A percentile compares a stretch with the other conserved stretches of the same genome.
phyloP scores from a whole-genome alignment of 2,888 invertebrate species.

The Synergus gifuensis region DNA sequence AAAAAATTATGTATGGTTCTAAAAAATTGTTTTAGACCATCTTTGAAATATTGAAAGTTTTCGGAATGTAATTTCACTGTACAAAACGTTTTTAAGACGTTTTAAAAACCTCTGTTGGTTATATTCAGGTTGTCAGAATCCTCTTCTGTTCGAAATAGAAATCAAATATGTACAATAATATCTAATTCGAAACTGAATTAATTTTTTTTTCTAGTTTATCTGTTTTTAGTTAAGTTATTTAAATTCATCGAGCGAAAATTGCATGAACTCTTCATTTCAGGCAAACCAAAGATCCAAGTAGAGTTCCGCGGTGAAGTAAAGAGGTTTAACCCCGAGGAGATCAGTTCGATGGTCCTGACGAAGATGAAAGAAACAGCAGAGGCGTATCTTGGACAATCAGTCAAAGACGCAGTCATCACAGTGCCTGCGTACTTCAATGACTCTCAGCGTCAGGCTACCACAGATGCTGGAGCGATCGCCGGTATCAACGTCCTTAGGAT shows the following conservation, averaged over 20 bases:
- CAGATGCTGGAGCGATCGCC: constrained; percentile 84
- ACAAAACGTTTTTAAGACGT: too few species aligned
- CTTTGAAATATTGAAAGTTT: too few species aligned
- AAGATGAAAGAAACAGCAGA: constrained; percentile 86
- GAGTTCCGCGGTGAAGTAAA: constrained; percentile 84
- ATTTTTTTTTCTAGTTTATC: too few species aligned
- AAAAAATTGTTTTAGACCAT: too few species aligned
- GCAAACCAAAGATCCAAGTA: constrained; percentile 85
- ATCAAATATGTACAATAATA: too few species aligned
- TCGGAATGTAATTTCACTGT: too few species aligned
- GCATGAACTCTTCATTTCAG: constrained; percentile 53
- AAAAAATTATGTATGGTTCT: too few species aligned
- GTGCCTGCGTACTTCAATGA: constrained; percentile 90
- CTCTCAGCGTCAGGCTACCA: constrained; percentile 84
- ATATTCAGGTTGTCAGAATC: too few species aligned
- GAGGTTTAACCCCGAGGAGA: constrained; percentile 84
- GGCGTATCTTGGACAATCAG: constrained; percentile 83
- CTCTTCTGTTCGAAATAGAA: too few species aligned
- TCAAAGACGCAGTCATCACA: constrained; percentile 87
- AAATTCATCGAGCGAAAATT: neutral
- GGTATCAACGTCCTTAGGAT: constrained; percentile 85
- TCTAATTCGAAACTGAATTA: too few species aligned
- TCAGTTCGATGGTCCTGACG: constrained; percentile 84
- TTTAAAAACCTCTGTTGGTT: too few species aligned
- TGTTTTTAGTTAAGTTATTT: too few species aligned